Conservation (phyloP, 2,797 vertebrate species). For the Gallirallus australis region DNA sequence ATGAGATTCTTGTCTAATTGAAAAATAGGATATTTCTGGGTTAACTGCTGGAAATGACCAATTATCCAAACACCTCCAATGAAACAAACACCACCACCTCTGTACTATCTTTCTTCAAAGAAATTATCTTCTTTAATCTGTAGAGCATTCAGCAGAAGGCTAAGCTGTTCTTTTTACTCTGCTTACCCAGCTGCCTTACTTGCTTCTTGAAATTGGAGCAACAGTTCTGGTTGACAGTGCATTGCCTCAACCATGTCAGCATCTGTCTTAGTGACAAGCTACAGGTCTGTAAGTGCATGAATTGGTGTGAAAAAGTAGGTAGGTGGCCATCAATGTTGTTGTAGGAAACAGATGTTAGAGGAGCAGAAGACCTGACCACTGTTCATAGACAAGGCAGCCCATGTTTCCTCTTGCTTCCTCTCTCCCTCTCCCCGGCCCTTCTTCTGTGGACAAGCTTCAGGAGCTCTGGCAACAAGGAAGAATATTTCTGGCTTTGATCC, state of each 20-base stretch:
- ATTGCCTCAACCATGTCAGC: neutral
- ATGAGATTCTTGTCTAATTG: conserved; percentile 63
- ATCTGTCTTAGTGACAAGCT: neutral
- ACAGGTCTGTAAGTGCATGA: neutral
- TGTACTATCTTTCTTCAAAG: conserved; percentile 35
- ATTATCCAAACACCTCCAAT: conserved; percentile 54
- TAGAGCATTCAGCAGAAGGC: neutral
- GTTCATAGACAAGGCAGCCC: neutral
- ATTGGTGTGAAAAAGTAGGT: neutral
- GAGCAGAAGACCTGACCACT: neutral
- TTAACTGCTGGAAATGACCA: conserved; percentile 62
- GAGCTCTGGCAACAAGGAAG: neutral
- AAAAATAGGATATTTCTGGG: conserved; percentile 58
- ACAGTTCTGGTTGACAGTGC: neutral
- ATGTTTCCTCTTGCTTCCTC: accelerated
- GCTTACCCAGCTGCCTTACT: neutral
- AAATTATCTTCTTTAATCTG: conserved; percentile 36
- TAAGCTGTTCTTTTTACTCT: neutral
- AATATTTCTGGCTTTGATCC: neutral
- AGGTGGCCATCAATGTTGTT: neutral
- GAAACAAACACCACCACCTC: neutral
- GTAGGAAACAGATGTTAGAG: neutral
- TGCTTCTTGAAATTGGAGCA: conserved; percentile 4
- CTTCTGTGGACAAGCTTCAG: neutral
- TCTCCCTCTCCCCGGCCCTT: neutral